Percentiles rank a stretch among this genome's conserved stretches.
Evolutionary conservation across 2,888 invertebrate species (phyloP).

Genomic region (Bhutanitis thaidina): DNA sequence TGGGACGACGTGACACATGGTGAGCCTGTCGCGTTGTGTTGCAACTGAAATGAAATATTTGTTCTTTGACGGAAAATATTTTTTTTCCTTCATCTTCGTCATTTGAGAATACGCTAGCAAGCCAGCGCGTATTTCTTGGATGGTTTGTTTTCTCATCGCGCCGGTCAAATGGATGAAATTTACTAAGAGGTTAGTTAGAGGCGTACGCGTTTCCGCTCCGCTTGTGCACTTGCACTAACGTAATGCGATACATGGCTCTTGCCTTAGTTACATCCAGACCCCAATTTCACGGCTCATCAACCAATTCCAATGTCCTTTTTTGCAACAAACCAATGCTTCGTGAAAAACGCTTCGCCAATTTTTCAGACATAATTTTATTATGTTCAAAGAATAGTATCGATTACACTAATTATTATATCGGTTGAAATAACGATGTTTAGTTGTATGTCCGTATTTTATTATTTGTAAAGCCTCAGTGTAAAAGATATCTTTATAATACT

Average conservation of each 20-base stretch:
- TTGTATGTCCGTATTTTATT: background rate
- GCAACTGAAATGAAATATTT: no score
- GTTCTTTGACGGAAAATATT: no score
- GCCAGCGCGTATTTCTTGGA: no score
- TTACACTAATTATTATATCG: slow-evolving; percentile 52
- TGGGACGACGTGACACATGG: no score
- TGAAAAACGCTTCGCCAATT: slow-evolving; percentile 39
- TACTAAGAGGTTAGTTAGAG: no score
- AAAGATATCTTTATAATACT: background rate
- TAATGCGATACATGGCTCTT: slow-evolving; percentile 49
- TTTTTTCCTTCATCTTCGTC: no score
- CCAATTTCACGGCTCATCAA: slow-evolving; percentile 76
- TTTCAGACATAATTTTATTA: slow-evolving; percentile 41
- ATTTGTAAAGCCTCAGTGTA: background rate
- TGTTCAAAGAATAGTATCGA: slow-evolving; percentile 47
- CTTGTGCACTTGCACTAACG: slow-evolving; percentile 29
- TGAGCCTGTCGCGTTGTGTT: no score
- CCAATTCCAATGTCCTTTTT: slow-evolving; percentile 61
- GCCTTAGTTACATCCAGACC: slow-evolving; percentile 53
- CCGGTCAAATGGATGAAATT: no score
- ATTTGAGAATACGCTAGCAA: no score
- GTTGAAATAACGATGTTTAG: slow-evolving; percentile 12
- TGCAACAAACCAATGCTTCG: slow-evolving; percentile 54
- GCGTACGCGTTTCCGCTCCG: no score
- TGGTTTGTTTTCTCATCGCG: no score